Evolutionary conservation across 2,888 invertebrate genomes (phyloP).

Genomic region (Siphlonurus alternatus): DNA sequence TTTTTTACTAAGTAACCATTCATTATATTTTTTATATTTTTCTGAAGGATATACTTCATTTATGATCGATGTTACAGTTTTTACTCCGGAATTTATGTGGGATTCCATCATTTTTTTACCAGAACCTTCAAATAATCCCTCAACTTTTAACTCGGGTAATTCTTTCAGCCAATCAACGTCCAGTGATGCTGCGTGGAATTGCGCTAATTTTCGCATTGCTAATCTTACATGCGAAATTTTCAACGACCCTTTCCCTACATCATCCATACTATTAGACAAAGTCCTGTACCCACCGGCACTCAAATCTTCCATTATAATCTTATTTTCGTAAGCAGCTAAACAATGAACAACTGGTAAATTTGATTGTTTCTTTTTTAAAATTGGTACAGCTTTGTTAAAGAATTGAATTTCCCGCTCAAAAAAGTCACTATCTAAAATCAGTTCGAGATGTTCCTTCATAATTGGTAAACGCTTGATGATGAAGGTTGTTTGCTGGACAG

Average conservation of each 20-base stretch:
- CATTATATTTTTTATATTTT: background rate
- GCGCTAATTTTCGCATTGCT: background rate
- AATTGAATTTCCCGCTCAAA: background rate
- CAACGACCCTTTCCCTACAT: background rate
- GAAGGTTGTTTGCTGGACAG: background rate
- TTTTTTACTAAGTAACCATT: background rate
- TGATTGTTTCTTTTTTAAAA: background rate
- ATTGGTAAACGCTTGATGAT: background rate
- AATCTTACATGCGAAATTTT: background rate
- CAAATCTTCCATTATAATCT: background rate
- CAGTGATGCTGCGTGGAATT: background rate
- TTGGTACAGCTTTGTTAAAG: background rate
- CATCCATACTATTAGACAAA: background rate
- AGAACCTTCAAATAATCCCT: background rate
- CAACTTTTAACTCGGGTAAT: background rate
- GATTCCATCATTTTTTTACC: background rate
- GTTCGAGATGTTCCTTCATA: background rate
- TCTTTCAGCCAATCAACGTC: background rate
- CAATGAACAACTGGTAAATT: background rate
- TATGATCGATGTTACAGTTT: background rate
- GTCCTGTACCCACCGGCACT: background rate
- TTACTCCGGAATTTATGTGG: background rate
- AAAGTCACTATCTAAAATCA: background rate
- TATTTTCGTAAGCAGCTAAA: background rate
- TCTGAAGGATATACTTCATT: background rate